A percentile compares a stretch with the other conserved stretches of the same genome.
Conservation (phyloP, 2,888 invertebrate genomes). For the Syrista parreyssii region DNA sequence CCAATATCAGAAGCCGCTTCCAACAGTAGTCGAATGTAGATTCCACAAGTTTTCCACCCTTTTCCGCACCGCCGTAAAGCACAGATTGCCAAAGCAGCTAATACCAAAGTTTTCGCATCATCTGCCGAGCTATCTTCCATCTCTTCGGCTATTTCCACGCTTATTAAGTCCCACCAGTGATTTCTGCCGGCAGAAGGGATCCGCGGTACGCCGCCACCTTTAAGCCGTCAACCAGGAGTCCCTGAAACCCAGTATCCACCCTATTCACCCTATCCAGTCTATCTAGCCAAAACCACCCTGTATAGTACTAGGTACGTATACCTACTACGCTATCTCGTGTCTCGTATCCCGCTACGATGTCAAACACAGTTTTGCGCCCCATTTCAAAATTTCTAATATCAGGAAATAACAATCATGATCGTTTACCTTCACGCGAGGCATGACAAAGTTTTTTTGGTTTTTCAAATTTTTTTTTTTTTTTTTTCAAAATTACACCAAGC, state of each 20-base stretch:
- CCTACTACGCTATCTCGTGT: not conserved
- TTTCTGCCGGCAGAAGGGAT: slow-evolving; percentile 49
- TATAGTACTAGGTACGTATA: not conserved
- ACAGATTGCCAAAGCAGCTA: slow-evolving; percentile 62
- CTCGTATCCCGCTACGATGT: not conserved
- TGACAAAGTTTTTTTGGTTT: not conserved
- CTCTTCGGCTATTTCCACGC: slow-evolving; percentile 54
- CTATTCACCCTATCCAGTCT: not conserved
- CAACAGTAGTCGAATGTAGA: not conserved
- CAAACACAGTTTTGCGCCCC: not conserved
- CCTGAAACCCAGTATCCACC: not conserved
- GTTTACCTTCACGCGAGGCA: not conserved
- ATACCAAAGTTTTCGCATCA: slow-evolving; percentile 66
- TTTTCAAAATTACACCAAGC: not conserved
- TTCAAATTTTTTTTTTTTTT: not conserved
- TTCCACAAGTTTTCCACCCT: slow-evolving; percentile 2
- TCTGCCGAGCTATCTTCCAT: slow-evolving; percentile 59
- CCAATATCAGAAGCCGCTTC: not conserved
- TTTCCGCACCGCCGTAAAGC: slow-evolving; percentile 44
- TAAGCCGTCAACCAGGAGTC: slow-evolving; percentile 38
- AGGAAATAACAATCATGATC: not conserved
- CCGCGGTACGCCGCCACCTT: slow-evolving; percentile 40
- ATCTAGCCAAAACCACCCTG: not conserved
- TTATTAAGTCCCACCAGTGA: slow-evolving; percentile 64
- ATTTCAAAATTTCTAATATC: not conserved